Conservation (phyloP, 2,113 vertebrate species). For the Oryzias celebensis region DNA sequence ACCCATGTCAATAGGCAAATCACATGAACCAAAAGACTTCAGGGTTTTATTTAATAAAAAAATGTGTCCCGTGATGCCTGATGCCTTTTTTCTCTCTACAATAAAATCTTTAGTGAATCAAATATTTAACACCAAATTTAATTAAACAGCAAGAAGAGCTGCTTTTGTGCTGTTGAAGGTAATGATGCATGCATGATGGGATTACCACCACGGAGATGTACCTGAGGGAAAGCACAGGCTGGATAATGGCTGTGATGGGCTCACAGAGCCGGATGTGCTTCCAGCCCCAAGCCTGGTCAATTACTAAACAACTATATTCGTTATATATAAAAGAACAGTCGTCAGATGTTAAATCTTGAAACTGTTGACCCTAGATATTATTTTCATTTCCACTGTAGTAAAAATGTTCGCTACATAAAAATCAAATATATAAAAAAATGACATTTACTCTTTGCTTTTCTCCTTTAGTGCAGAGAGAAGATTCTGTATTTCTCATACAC, state of each 20-base stretch:
- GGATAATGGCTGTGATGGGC: constrained; percentile 63
- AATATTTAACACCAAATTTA: constrained; percentile 73
- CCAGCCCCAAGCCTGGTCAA: constrained; percentile 1
- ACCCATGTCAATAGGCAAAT: background rate
- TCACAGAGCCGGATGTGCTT: constrained; percentile 50
- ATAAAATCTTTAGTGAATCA: constrained; percentile 56
- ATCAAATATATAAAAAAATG: too few relatives aligned
- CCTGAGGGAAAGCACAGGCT: constrained; percentile 56
- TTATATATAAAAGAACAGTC: too few relatives aligned
- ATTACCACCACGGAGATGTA: constrained; percentile 67
- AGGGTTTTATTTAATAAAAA: background rate
- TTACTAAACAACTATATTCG: too few relatives aligned
- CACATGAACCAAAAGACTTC: background rate
- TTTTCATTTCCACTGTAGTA: too few relatives aligned
- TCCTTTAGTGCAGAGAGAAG: constrained; percentile 1
- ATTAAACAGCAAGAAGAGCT: constrained; percentile 73
- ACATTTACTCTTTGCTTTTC: background rate
- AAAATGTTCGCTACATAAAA: too few relatives aligned
- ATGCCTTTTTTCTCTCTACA: constrained; percentile 42
- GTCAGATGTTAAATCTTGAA: too few relatives aligned
- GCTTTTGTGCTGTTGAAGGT: constrained; percentile 71
- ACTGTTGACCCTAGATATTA: too few relatives aligned
- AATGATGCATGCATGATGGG: constrained; percentile 77
- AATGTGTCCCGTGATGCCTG: constrained; percentile 31
- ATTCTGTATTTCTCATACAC: constrained; percentile 58